Base-by-base conservation (phyloP, 2,888 invertebrate genomes). In the Leptinotarsa rubiginosa region DNA sequence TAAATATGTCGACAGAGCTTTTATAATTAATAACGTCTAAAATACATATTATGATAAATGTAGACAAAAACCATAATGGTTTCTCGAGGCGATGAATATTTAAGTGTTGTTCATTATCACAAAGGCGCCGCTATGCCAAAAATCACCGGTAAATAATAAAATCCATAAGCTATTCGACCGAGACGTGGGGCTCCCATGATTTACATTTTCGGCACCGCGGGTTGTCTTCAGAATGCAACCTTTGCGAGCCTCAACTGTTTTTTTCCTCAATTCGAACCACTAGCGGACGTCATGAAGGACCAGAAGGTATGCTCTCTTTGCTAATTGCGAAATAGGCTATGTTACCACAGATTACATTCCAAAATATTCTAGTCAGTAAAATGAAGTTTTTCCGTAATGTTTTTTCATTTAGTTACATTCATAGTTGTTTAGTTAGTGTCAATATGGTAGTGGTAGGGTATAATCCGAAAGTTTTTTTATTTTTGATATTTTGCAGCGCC, bases 121-220 rank as follows among this genome's bases (percentile, higher is more conserved):
- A 83, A 83, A 83, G 79, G 82, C 77, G 79, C 81, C 83, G 82
- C 82, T 77, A 78, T 79, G 82, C 79, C 78, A 80, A 83, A 83
- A 83, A 82, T 82, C 78, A 77, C 81, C 78, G 77, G 81, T 83
- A 82, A 82, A 83, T 83, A 82, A 81, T 81, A 82, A 79, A 78
- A 79, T 77, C 77, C 75, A 75, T 80, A 82, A 81, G 81, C 78
- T 81, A 81, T 79, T 78, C 77, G 79, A 76, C 75, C 79, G 78
- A 81, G 79, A 80, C 83, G 78, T 82, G 83, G 83, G 83, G 83
- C 77, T 79, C 77, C 76, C 75, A 75, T 83, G 83, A 84, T 85
- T 84, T 84, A 85, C 84, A 85, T 85, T 85, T 84, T 83, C 76
- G 80, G 73, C 84, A 75, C 85, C 72, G 82, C 82, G 79, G 84